phyloP scores from a whole-genome alignment of 2,113 vertebrate species.

The Cyprinus carpio region DNA sequence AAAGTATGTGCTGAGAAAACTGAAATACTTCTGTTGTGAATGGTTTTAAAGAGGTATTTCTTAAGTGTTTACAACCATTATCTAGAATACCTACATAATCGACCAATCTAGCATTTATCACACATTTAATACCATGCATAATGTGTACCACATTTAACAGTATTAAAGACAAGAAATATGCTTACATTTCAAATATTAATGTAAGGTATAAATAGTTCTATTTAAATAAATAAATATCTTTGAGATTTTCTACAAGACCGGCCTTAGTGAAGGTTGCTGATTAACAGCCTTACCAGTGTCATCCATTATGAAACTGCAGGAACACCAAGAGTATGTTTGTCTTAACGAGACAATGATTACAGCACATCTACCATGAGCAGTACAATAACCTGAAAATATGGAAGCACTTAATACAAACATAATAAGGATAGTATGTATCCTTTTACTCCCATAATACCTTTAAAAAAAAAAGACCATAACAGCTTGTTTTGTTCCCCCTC shows the following conservation, averaged over 20 bases:
- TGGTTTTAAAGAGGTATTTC: conserved; percentile 52
- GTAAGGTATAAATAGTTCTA: conserved; percentile 51
- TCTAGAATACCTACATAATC: conserved; percentile 41
- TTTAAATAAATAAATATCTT: conserved; percentile 62
- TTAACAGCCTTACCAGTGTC: conserved; percentile 52
- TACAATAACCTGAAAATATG: conserved; percentile 40
- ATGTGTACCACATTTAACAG: conserved; percentile 45
- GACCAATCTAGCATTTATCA: conserved; percentile 32
- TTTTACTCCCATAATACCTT: conserved; percentile 16
- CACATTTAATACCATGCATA: conserved; percentile 52
- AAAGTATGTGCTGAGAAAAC: neutral
- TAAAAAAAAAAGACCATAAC: neutral
- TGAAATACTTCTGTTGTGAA: conserved; percentile 26
- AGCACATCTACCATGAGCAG: conserved; percentile 41
- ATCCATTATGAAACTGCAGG: conserved; percentile 40
- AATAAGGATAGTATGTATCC: conserved; percentile 7
- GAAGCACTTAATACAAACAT: conserved; percentile 41
- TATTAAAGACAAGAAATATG: conserved; percentile 33
- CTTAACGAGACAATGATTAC: conserved; percentile 38
- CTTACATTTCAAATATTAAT: conserved; percentile 4
- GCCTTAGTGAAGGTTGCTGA: conserved; percentile 44
- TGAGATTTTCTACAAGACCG: conserved; percentile 46
- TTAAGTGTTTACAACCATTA: conserved; percentile 31
- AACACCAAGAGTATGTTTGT: conserved; percentile 22
- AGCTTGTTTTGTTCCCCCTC: neutral